Evolutionary conservation across 30 jellyfish, hydroid and myxozoan species (phyloP).

Genomic region (Mastigias papua): DNA sequence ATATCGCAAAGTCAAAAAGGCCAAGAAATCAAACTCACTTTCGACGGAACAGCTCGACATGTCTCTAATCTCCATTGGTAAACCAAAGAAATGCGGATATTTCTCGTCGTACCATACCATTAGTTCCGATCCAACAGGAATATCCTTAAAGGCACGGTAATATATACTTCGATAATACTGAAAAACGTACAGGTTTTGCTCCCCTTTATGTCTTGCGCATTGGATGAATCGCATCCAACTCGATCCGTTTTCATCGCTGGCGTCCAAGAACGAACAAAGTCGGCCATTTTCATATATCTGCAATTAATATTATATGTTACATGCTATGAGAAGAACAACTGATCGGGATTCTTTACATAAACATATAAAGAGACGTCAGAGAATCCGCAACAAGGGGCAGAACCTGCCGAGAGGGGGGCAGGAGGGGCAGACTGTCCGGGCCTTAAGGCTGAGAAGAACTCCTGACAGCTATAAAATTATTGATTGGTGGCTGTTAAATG

Average conservation of each 20-base stretch:
- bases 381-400: too few relatives aligned
- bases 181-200: slow-evolving; percentile 91
- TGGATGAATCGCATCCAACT: slow-evolving; percentile 99
- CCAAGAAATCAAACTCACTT: slow-evolving; percentile 67
- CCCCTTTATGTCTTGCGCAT: slow-evolving; percentile 97
- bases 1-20: background rate
- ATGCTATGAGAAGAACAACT: too few relatives aligned
- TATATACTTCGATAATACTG: slow-evolving; percentile 96
- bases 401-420: too few relatives aligned
- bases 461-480: too few relatives aligned
- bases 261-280: slow-evolving; percentile 85
- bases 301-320: slow-evolving; percentile 5
- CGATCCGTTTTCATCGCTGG: slow-evolving; percentile 96
- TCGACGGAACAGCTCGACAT: slow-evolving; percentile 92
- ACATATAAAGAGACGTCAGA: too few relatives aligned
- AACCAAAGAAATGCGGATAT: slow-evolving; percentile 96
- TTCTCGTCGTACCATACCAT: slow-evolving; percentile 99
- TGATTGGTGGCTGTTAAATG: too few relatives aligned
- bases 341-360: too few relatives aligned
- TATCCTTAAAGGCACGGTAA: slow-evolving; percentile 97
- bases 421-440: too few relatives aligned
- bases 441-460: too few relatives aligned
- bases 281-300: slow-evolving; percentile 93
- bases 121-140: slow-evolving; percentile 91
- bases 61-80: slow-evolving; percentile 94